A percentile compares a stretch with the other conserved stretches of the same genome.
Evolutionary conservation across 2,113 vertebrate genomes (phyloP).

Genomic region (Leptobrachium leishanense): DNA sequence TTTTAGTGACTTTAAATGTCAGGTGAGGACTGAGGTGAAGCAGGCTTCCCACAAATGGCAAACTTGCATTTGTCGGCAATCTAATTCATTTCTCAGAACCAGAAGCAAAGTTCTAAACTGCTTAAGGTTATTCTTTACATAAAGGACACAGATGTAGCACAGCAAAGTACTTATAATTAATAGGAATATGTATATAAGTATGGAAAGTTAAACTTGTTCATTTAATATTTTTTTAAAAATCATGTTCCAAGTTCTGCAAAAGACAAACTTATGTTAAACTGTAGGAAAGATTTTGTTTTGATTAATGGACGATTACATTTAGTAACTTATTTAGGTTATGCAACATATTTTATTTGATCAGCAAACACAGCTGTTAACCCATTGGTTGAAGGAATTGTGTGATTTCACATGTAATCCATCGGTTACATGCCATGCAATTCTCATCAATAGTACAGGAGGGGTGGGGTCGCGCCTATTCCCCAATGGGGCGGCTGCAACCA

Average conservation of each 20-base stretch:
- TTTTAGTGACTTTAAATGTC: constrained; percentile 19
- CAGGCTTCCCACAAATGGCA: not conserved
- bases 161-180: constrained; percentile 8
- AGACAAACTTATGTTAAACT: not conserved
- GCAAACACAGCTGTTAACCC: too few relatives aligned
- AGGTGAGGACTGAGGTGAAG: constrained; percentile 3
- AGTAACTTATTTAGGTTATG: too few relatives aligned
- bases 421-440: too few relatives aligned
- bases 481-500: too few relatives aligned
- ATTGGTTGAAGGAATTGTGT: too few relatives aligned
- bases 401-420: too few relatives aligned
- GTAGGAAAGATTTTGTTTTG: not conserved
- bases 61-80: not conserved
- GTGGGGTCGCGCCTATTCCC: too few relatives aligned
- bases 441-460: too few relatives aligned
- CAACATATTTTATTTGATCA: too few relatives aligned
- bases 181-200: not conserved
- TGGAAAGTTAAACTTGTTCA: not conserved
- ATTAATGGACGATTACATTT: too few relatives aligned
- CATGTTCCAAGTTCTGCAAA: not conserved
- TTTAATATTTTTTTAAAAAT: not conserved
- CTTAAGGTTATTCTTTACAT: constrained; percentile 8
- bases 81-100: constrained; percentile 3
- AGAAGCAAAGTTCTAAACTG: constrained; percentile 1
- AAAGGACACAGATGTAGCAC: not conserved